Percentiles rank a stretch among this genome's conserved stretches.
These are phyloP conservation scores for Channallabes apus DNA, from an alignment of 2,797 vertebrate species.

Conservation along the genomic window DNA sequence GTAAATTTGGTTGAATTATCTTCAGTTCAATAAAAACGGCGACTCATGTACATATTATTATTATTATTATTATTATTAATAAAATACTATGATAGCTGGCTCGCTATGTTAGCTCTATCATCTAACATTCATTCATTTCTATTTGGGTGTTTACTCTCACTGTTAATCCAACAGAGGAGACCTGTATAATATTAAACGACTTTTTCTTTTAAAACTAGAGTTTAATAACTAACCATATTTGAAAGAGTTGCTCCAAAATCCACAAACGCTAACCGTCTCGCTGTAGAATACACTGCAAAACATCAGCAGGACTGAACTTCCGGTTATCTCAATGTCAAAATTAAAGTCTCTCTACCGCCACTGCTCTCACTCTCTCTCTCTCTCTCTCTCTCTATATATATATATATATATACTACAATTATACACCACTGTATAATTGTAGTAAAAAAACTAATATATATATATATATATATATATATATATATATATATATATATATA, in stretches of 20 bases:
- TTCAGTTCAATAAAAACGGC: background rate
- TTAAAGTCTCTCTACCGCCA: background rate
- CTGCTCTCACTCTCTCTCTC: too few relatives aligned
- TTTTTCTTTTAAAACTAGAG: background rate
- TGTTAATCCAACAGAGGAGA: background rate
- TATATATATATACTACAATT: too few relatives aligned
- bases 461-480: too few relatives aligned
- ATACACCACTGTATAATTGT: too few relatives aligned
- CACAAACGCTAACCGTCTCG: background rate
- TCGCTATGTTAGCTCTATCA: background rate
- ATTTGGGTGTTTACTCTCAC: background rate
- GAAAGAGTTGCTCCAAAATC: background rate
- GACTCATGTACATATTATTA: background rate
- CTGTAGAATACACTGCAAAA: background rate
- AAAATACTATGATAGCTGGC: background rate
- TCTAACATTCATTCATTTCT: background rate
- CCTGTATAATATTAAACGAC: background rate
- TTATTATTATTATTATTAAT: background rate
- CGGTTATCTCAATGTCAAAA: conserved; percentile 6
- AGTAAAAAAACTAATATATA: too few relatives aligned
- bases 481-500: too few relatives aligned
- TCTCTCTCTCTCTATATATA: too few relatives aligned
- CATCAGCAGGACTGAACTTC: conserved; percentile 9
- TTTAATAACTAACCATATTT: conserved; percentile 21
- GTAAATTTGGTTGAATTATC: background rate